Percentiles rank a stretch among this genome's conserved stretches.
Evolutionary conservation across 2,113 vertebrate genomes (phyloP).

Genomic region (Poeciliopsis retropinna): DNA sequence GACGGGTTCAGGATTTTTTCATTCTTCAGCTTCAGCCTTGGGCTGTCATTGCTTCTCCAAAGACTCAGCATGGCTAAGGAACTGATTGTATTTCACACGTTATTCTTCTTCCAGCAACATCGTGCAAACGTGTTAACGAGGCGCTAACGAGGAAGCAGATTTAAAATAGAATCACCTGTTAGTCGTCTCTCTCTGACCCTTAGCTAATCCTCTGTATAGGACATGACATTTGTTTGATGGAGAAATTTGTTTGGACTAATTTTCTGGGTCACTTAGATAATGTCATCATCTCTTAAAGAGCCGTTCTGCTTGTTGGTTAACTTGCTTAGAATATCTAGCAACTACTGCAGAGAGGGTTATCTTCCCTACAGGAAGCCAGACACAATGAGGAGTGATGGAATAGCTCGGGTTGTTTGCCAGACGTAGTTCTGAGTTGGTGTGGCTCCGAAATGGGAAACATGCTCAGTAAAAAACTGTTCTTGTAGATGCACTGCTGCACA

Average conservation of each 20-base stretch:
- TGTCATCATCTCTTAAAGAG: not conserved
- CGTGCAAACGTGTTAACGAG: not conserved
- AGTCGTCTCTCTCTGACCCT: not conserved
- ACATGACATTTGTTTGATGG: not conserved
- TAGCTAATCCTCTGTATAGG: not conserved
- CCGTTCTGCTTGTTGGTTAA: not conserved
- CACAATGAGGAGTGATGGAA: not conserved
- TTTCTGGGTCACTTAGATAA: not conserved
- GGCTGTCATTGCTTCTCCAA: not conserved
- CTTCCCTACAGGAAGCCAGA: not conserved
- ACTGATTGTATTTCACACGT: not conserved
- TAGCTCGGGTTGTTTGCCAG: not conserved
- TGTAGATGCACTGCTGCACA: constrained; percentile 31
- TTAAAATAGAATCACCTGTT: constrained; percentile 1
- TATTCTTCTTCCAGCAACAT: not conserved
- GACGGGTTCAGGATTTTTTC: not conserved
- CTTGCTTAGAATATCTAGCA: not conserved
- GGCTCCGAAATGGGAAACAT: not conserved
- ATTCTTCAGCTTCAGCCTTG: not conserved
- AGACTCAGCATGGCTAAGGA: not conserved
- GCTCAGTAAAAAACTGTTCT: not conserved
- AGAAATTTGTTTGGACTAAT: not conserved
- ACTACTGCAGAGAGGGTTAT: not conserved
- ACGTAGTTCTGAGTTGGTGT: not conserved
- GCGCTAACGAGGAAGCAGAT: not conserved